Evolutionary conservation across 2,113 vertebrate genomes (phyloP).

Genomic region (Cyprinodon variegatus): DNA sequence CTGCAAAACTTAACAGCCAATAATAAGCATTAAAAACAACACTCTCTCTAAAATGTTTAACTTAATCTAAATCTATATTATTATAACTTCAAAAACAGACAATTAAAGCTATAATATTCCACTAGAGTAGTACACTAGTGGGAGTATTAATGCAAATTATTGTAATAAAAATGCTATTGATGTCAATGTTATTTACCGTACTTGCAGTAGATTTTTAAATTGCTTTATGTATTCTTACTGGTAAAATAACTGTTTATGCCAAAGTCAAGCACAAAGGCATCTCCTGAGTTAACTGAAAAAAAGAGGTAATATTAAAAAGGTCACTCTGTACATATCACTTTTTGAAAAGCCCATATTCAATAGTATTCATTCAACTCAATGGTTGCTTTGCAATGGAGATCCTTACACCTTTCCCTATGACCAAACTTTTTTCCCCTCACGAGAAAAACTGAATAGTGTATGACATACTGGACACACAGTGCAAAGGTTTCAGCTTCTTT

Average conservation of each 20-base stretch:
- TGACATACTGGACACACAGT: slow-evolving; percentile 20
- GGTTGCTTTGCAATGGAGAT: slow-evolving; percentile 61
- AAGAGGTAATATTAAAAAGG: slow-evolving; percentile 54
- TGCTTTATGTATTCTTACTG: slow-evolving; percentile 45
- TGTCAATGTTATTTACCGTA: slow-evolving; percentile 36
- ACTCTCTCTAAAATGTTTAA: slow-evolving; percentile 44
- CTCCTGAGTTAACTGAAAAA: slow-evolving; percentile 35
- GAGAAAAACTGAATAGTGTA: slow-evolving; percentile 63
- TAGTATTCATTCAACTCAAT: slow-evolving; percentile 54
- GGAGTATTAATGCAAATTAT: slow-evolving; percentile 59
- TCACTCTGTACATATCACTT: slow-evolving; percentile 61
- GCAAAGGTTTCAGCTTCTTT: slow-evolving; percentile 73
- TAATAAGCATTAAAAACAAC: slow-evolving; percentile 33
- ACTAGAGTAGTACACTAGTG: slow-evolving; percentile 40
- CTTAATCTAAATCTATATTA: slow-evolving; percentile 41
- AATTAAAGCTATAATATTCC: slow-evolving; percentile 42
- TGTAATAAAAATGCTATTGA: slow-evolving; percentile 40
- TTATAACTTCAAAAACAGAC: slow-evolving; percentile 35
- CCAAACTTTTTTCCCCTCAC: slow-evolving; percentile 58
- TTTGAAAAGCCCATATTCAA: slow-evolving; percentile 61
- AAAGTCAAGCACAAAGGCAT: slow-evolving; percentile 36
- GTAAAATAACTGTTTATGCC: slow-evolving; percentile 24
- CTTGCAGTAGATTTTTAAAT: slow-evolving; percentile 37
- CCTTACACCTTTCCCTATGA: slow-evolving; percentile 42
- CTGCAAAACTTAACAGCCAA: not conserved